Evolutionary conservation across 1,140 invertebrate genomes (phyloP).

Genomic region (Cyclina sinensis): DNA sequence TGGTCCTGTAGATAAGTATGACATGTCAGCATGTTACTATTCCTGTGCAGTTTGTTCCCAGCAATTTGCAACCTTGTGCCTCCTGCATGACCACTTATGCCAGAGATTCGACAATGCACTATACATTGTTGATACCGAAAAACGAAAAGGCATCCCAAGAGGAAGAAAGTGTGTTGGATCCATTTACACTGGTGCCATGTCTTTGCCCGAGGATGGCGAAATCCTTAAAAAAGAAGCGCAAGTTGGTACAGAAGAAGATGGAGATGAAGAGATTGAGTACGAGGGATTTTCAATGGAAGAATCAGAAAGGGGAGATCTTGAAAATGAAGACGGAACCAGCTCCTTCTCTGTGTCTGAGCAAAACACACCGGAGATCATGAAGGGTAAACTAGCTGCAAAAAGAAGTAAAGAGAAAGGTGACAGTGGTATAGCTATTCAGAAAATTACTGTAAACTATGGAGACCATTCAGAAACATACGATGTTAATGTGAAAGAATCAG

Average conservation of each 20-base stretch:
- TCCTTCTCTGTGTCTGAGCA: neutral
- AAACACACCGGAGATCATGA: neutral
- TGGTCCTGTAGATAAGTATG: neutral
- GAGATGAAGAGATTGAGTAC: conserved; percentile 22
- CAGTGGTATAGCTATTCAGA: conserved; percentile 8
- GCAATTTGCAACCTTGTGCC: conserved; percentile 2
- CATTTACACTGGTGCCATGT: neutral
- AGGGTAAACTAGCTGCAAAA: neutral
- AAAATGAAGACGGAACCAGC: no score
- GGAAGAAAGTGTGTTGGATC: conserved; percentile 12
- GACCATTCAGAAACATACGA: conserved; percentile 11
- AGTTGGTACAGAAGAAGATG: neutral
- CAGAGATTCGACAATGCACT: neutral
- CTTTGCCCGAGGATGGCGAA: neutral
- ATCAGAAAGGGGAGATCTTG: neutral
- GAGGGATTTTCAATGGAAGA: neutral
- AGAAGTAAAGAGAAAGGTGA: neutral
- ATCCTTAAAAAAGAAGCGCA: neutral
- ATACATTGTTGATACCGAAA: conserved; percentile 13
- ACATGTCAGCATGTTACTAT: neutral
- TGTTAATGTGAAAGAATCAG: neutral
- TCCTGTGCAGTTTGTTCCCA: neutral
- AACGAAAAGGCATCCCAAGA: neutral
- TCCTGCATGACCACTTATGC: conserved; percentile 26
- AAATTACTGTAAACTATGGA: conserved; percentile 33